These are phyloP conservation scores for Sternotherus odoratus DNA, from an alignment of 2,797 vertebrate species.

Conservation along the genomic window DNA sequence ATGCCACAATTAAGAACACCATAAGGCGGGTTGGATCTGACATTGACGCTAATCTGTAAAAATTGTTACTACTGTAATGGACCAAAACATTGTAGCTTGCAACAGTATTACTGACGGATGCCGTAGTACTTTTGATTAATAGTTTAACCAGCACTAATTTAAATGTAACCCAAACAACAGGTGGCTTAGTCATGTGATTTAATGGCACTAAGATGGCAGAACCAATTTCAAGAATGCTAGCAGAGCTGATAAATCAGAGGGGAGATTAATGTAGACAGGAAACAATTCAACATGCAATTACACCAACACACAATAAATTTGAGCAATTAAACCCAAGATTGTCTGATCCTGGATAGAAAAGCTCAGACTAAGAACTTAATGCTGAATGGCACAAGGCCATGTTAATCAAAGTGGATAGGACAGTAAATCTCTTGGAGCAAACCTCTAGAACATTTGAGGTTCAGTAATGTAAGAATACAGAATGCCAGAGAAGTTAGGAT, in stretches of 20 bases:
- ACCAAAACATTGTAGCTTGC: background rate
- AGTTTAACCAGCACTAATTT: background rate
- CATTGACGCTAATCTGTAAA: background rate
- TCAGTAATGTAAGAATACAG: background rate
- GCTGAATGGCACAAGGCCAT: background rate
- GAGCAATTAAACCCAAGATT: constrained; percentile 11
- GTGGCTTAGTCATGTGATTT: background rate
- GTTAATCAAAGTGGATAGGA: constrained; percentile 18
- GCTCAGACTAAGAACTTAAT: background rate
- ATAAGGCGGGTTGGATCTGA: background rate
- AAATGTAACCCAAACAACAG: background rate
- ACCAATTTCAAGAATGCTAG: background rate
- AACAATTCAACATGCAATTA: constrained; percentile 7
- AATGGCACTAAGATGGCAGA: background rate
- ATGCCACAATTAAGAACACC: too few relatives aligned
- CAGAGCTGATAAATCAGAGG: background rate
- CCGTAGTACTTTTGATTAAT: background rate
- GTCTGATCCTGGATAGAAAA: background rate
- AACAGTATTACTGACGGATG: background rate
- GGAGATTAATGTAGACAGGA: constrained; percentile 14
- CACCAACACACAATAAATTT: constrained; percentile 19
- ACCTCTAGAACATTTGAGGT: background rate
- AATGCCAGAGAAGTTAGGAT: background rate
- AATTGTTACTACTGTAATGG: background rate
- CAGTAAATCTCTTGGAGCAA: constrained; percentile 17